Base-by-base conservation (phyloP, 1,140 invertebrate species). In the Aphaenogaster rudis region DNA sequence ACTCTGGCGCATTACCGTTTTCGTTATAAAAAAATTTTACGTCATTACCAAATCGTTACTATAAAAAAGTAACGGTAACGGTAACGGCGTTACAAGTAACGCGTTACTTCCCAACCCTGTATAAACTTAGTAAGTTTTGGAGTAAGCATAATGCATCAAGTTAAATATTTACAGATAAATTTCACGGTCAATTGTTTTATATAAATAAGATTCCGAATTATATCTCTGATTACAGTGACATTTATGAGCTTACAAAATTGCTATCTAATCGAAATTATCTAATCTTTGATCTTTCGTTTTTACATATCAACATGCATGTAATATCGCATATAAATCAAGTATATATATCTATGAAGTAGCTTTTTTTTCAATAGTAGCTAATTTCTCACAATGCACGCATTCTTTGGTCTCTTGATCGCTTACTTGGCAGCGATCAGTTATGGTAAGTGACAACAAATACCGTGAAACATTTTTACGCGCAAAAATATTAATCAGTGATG, bases 201-300 rank as follows among this genome's bases (percentile, higher is more conserved):
- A 45, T 42, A 59, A 45, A n/a, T 15, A 39, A 42, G 11, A 59
- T 45, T 28, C 21, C 7, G 13, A 45, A 15, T 7, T 57, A 71
- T 36, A 74, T n/a, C n/a, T 59, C 13, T 61, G 9, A 78, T 42
- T 42, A 77, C 54, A 36, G 5, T 61, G 15, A 77, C 39, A 61
- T 7, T 54, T 21, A n/a, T 39, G 5, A 3, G 0, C 0, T 63
- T 3, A 63, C 42, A 63, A 63, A 59, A 63, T 45, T 28, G 6
- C 17, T 78, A 61, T 63, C 28, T 78, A 78, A 78, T 78, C 76
- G 5, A 66, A 52, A 13, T 80, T 52, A 50, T 80, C 17, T 80
- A n/a, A 52, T 52, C 13, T 17, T 67, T 15, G 3, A 59, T 45
- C 17, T 59, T 11, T 6, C 1, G 48, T n/a, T 54, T 21, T n/a